These are phyloP conservation scores for Papilio protenor DNA, from an alignment of 2,888 invertebrate species.

Conservation along the genomic window DNA sequence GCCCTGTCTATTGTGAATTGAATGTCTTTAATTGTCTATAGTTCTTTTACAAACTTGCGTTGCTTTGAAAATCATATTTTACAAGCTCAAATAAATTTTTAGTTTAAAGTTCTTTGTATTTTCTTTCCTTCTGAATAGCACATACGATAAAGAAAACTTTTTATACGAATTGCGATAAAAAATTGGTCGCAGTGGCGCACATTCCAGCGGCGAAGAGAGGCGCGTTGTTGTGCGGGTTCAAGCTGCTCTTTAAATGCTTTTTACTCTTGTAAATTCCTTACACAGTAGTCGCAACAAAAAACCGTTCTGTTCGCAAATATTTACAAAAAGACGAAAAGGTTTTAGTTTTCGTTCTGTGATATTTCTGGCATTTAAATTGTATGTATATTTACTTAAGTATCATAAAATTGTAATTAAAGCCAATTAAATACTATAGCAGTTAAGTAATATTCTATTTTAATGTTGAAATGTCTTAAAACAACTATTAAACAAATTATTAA, in stretches of 20 bases:
- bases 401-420: too few species aligned
- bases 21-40: background rate
- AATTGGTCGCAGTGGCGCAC: background rate
- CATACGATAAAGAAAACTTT: background rate
- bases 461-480: background rate
- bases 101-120: too few species aligned
- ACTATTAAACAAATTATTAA: background rate
- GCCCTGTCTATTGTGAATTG: background rate
- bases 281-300: background rate
- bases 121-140: background rate
- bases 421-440: background rate
- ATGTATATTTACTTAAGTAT: background rate
- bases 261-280: background rate
- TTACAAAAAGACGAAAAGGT: background rate
- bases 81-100: background rate
- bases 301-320: background rate
- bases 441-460: background rate
- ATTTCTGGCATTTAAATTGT: background rate
- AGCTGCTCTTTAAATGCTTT: background rate
- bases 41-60: background rate
- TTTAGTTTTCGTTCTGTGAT: too few species aligned
- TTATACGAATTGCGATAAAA: background rate
- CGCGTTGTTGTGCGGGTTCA: background rate
- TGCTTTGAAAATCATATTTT: slow-evolving; percentile 8
- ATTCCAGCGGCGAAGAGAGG: background rate